Evolutionary conservation across 2,888 invertebrate genomes (phyloP).

Genomic region (Xestobium rufovillosum): DNA sequence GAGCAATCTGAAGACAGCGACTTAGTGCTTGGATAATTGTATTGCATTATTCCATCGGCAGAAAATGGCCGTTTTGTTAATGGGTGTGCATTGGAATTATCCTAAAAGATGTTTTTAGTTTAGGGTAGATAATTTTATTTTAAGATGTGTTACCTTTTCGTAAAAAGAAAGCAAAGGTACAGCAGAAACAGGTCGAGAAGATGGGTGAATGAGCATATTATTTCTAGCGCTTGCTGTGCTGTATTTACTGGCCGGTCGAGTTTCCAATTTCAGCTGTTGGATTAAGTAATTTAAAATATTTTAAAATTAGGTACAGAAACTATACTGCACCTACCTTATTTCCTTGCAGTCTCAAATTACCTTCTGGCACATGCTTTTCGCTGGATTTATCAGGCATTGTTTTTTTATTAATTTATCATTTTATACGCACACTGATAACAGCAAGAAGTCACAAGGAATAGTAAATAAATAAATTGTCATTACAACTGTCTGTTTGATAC

Average conservation of each 20-base stretch:
- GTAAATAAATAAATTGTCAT: too few relatives aligned
- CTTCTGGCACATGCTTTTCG: conserved; percentile 14
- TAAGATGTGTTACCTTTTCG: too few relatives aligned
- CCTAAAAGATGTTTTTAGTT: conserved; percentile 18
- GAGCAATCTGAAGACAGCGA: conserved; percentile 22
- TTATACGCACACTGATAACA: too few relatives aligned
- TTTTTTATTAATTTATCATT: too few relatives aligned
- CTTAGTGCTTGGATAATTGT: conserved; percentile 14
- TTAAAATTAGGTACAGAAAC: too few relatives aligned
- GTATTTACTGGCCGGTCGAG: conserved; percentile 27
- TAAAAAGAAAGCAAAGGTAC: conserved; percentile 28
- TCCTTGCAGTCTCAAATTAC: conserved; percentile 25
- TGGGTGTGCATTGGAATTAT: conserved; percentile 22
- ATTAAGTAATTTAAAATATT: too few relatives aligned
- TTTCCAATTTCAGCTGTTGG: conserved; percentile 35
- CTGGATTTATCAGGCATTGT: conserved; percentile 15
- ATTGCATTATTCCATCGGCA: conserved; percentile 28
- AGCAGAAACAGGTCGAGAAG: conserved; percentile 34
- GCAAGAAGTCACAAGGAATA: too few relatives aligned
- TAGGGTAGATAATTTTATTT: too few relatives aligned
- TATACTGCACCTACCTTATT: conserved; percentile 25
- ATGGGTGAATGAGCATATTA: conserved; percentile 29
- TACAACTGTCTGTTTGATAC: too few relatives aligned
- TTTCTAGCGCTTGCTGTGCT: conserved; percentile 32
- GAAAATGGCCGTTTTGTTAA: conserved; percentile 34